Evolutionary conservation across 2,888 invertebrate genomes (phyloP), one percentile per base, ranked within the genome.

Genomic region (Lysandra coridon): DNA sequence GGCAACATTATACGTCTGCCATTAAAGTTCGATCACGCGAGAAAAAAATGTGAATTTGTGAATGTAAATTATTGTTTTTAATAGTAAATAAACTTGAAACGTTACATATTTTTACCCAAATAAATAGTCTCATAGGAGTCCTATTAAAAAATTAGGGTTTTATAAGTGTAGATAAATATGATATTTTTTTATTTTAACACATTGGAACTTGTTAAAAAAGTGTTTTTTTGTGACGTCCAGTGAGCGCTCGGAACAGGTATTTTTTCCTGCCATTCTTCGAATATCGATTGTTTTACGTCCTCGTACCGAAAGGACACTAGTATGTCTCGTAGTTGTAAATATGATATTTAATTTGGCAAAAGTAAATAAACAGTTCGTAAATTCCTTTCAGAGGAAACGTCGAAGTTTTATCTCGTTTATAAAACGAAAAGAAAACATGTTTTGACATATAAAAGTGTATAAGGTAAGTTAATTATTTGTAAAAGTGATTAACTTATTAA

Each of bases 1-100:
- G 86, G 89, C 86, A 89, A 87, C 87, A 88, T 82, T 81, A 81
- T 79, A 82, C 81, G 87, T 87, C 87, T 87, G 88, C 88, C 89
- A 90, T 88, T 85, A 85, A 84, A 87, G 87, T 85, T 86, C 83
- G 84, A 86, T 86, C 87, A 88, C 87, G 86, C 86, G 83, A 84
- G 84, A 86, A 88, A 88, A 88, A 88, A 87, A 86, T 87, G 87
- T 85, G 85, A 86, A 86, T 87, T 87, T 86, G 83, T 83, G 81
- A 84, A 84, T 82, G 84, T 85, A 84, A 84, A 83, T 84, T 85
- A 81, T 85, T 85, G 85, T 86, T 88, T 82, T 81, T 80, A 80
- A 57, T 81, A 81, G 80, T 84, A 83, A 86, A 84, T 85, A 85
- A 84, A 84, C 80, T 83, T 82, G 80, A 79, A 80, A 81, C 80